A percentile compares a stretch with the other conserved stretches of the same genome.
phyloP scores from a whole-genome alignment of 2,113 vertebrate species.

The Eleginops maclovinus region DNA sequence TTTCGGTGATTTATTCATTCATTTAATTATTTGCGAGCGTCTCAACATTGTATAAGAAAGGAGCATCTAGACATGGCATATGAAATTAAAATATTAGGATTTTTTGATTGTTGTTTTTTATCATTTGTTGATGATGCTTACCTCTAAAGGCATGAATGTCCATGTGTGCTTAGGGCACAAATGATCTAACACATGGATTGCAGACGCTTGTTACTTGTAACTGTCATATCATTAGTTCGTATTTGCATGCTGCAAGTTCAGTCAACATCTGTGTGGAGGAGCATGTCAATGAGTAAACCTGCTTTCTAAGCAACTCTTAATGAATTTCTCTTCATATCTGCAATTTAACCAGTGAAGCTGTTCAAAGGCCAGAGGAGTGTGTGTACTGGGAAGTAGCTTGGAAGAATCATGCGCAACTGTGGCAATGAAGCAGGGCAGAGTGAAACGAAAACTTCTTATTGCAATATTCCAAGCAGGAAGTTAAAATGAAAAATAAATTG shows the following conservation, averaged over 20 bases:
- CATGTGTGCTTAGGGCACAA: constrained; percentile 1
- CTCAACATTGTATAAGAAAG: constrained; percentile 16
- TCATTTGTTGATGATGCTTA: constrained; percentile 37
- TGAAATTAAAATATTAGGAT: constrained; percentile 37
- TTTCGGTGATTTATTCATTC: constrained; percentile 64
- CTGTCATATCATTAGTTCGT: constrained; percentile 20
- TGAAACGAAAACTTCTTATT: not conserved
- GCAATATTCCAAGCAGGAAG: not conserved
- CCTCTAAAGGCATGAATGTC: constrained; percentile 32
- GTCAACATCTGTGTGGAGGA: constrained; percentile 10
- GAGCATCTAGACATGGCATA: constrained; percentile 16
- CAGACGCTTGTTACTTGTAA: constrained; percentile 21
- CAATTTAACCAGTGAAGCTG: constrained; percentile 26
- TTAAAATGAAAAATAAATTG: not conserved
- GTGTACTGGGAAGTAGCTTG: constrained; percentile 1
- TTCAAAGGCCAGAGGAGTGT: constrained; percentile 11
- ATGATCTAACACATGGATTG: constrained; percentile 21
- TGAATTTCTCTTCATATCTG: constrained; percentile 42
- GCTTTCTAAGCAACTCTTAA: constrained; percentile 14
- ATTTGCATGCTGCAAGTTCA: constrained; percentile 58
- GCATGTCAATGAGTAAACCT: constrained; percentile 49
- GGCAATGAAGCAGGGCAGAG: not conserved
- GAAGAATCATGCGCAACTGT: not conserved
- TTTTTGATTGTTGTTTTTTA: constrained; percentile 54
- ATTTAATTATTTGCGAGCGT: constrained; percentile 61